Base-by-base conservation (phyloP, 1,140 invertebrate genomes). In the Euwallacea fornicatus region DNA sequence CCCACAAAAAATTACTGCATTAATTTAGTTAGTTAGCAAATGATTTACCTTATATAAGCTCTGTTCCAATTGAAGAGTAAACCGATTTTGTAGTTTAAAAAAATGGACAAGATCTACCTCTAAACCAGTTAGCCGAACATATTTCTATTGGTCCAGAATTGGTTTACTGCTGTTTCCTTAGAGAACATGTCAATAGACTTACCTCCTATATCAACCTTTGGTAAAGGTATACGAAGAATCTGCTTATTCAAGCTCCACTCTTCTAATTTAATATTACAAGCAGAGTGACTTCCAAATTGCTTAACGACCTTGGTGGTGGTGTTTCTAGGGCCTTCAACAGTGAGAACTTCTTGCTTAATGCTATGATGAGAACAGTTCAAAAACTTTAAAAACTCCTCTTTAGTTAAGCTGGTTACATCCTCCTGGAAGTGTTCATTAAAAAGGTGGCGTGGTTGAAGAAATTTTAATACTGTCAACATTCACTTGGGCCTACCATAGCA, bases 311-410 rank as follows among this genome's bases (percentile, higher is more conserved):
- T 56, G 46, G 44, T 46, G 64, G 11, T 43, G 15, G 50, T 44
- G 13, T 71, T 71, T n/a, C 47, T 71, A 11, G 69, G 69, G 7
- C 69, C 69, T 2, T 41, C 8, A 15, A 59, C 62, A 4, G 33
- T 9, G 42, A 71, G 56, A 33, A 21, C 44, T 55, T 58, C 21
- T 8, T 60, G 10, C 11, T 56, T 43, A 16, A 58, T 64, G 33
- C 43, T 60, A 15, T 58, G 54, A 13, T 64, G 69, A 11, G 69
- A 65, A 58, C 69, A 71, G 54, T 71, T 71, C 53, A 71, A 64
- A 65, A 71, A 71, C 41, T 71, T 71, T 21, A 71, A 43, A 71
- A 71, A 71, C 54, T 71, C 69, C 62, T 71, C 69, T 65, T 71
- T 71, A 8, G 69, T 71, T 11, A 71, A 41, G 43, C 42, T 71